phyloP scores from a whole-genome alignment of 2,888 invertebrate species.

The Fabriciana adippe region DNA sequence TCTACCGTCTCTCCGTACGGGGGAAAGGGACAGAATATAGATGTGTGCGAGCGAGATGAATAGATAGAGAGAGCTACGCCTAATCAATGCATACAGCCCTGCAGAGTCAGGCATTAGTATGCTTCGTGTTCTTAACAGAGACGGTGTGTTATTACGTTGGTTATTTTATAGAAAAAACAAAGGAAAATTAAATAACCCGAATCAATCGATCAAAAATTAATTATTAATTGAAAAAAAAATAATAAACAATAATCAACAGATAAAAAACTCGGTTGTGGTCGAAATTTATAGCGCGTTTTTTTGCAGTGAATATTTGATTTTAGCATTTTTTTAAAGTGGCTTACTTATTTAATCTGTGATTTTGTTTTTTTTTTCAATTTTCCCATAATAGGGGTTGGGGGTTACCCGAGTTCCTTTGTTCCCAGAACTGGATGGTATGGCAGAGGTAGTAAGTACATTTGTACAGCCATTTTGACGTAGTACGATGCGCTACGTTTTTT shows the following conservation, averaged over 20 bases:
- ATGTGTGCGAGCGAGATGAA: conserved; percentile 53
- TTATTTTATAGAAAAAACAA: conserved; percentile 47
- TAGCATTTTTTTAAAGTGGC: conserved; percentile 1
- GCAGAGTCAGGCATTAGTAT: conserved; percentile 67
- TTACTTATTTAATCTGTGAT: conserved; percentile 7
- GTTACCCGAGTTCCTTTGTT: conserved; percentile 55
- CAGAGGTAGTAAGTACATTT: conserved; percentile 55
- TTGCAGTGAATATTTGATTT: conserved; percentile 11
- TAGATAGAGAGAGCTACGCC: conserved; percentile 65
- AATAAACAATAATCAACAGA: not conserved
- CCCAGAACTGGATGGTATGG: conserved; percentile 52
- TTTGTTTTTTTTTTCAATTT: conserved; percentile 5
- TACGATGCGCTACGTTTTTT: conserved; percentile 24
- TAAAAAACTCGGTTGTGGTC: conserved; percentile 13
- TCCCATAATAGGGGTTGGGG: conserved; percentile 5
- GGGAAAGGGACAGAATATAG: conserved; percentile 51
- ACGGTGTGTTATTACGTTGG: conserved; percentile 52
- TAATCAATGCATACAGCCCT: conserved; percentile 79
- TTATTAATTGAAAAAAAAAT: conserved; percentile 1
- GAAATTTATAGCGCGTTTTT: not conserved
- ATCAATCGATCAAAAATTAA: conserved; percentile 41
- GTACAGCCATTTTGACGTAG: conserved; percentile 47
- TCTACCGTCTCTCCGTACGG: conserved; percentile 57
- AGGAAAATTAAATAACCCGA: conserved; percentile 45
- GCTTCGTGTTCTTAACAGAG: conserved; percentile 53